Conservation (phyloP, 2,888 invertebrate species). For the Diarsia brunnea region DNA sequence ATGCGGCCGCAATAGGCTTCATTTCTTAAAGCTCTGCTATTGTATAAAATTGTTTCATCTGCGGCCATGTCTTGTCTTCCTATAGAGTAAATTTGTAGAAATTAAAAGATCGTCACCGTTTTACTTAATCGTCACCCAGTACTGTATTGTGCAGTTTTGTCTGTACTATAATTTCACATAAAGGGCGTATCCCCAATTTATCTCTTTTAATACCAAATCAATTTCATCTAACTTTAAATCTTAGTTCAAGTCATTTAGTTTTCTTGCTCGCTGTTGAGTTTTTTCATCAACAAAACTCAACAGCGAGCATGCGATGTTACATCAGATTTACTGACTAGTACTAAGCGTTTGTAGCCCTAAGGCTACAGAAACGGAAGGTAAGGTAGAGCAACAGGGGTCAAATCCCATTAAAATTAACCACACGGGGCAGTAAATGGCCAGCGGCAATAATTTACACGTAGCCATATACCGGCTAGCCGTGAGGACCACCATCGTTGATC, state of each 20-base stretch:
- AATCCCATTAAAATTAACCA: constrained; percentile 45
- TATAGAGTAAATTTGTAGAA: background rate
- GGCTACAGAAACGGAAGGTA: background rate
- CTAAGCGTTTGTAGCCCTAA: background rate
- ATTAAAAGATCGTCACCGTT: background rate
- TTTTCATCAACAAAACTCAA: background rate
- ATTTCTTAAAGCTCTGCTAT: background rate
- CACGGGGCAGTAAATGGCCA: constrained; percentile 8
- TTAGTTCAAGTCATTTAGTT: background rate
- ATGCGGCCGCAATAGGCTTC: background rate
- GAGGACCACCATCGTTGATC: background rate
- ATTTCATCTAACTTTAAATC: background rate
- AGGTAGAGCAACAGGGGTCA: constrained; percentile 4
- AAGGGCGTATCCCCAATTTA: too few relatives aligned
- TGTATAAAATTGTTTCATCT: background rate
- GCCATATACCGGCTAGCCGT: too few relatives aligned
- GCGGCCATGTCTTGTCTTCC: background rate
- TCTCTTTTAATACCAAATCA: background rate
- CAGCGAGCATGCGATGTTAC: background rate
- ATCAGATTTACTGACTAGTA: background rate
- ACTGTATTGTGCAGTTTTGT: background rate
- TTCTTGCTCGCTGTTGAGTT: too few relatives aligned
- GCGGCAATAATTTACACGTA: constrained; percentile 28
- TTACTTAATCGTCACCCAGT: too few relatives aligned
- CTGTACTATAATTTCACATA: background rate